Evolutionary conservation across 2,888 invertebrate species (phyloP).

Genomic region (Cactoblastis cactorum): DNA sequence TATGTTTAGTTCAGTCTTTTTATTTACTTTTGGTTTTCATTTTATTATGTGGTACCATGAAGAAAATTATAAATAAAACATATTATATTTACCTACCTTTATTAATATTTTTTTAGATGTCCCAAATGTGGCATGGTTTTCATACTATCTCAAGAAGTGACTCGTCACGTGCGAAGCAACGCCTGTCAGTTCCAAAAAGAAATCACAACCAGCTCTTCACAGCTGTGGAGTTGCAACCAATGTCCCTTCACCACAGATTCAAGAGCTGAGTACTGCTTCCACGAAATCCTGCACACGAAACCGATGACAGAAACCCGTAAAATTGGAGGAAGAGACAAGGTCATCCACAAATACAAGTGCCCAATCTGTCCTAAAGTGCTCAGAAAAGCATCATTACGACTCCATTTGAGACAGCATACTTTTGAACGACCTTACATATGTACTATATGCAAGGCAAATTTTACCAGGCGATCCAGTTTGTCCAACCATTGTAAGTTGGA

Average conservation of each 20-base stretch:
- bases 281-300: slow-evolving; percentile 83
- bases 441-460: slow-evolving; percentile 80
- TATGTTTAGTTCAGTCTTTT: too few species aligned
- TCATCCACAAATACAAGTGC: slow-evolving; percentile 79
- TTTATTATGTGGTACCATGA: too few species aligned
- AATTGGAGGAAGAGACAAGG: slow-evolving; percentile 39
- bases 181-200: slow-evolving; percentile 68
- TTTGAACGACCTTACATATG: slow-evolving; percentile 86
- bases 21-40: too few species aligned
- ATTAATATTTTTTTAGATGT: slow-evolving; percentile 75
- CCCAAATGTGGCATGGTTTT: slow-evolving; percentile 85
- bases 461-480: slow-evolving; percentile 83
- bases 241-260: slow-evolving; percentile 82
- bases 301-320: slow-evolving; percentile 46
- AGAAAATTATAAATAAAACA: too few species aligned
- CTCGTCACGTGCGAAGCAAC: slow-evolving; percentile 83
- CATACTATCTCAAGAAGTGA: slow-evolving; percentile 85
- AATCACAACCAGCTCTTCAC: slow-evolving; percentile 30
- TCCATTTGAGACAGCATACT: slow-evolving; percentile 86
- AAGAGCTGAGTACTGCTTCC: slow-evolving; percentile 85
- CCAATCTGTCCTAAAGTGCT: slow-evolving; percentile 83
- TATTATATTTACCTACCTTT: background rate
- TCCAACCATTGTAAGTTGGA: slow-evolving; percentile 79
- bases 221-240: slow-evolving; percentile 78
- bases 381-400: slow-evolving; percentile 82